These are phyloP conservation scores for fruit fly (Drosophila melanogaster) DNA, from an alignment of 1,140 invertebrate genomes.

Conservation along the genomic window Release_6_plus_ISO1_MT NT_033779.5:19142001-19142500, in stretches of 20 bases:
- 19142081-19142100: conserved; percentile 55
- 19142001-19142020: no score
- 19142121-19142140: conserved; percentile 50
- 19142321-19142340: conserved; percentile 18
- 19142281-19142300: conserved; percentile 16
- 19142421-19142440: conserved; percentile 24
- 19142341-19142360: conserved; percentile 40
- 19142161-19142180: conserved; percentile 41
- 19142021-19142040: no score
- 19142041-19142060: conserved; percentile 11
- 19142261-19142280: conserved; percentile 49
- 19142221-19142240: conserved; percentile 28
- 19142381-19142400: conserved; percentile 72
- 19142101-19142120: conserved; percentile 62
- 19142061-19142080: conserved; percentile 43
- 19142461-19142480: conserved; percentile 2
- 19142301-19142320: conserved; percentile 3
- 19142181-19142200: not conserved
- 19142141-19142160: conserved; percentile 55
- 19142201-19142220: conserved; percentile 1
- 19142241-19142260: conserved; percentile 19
- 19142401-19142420: conserved; percentile 74
- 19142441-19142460: conserved; percentile 2
- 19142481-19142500: conserved; percentile 9
- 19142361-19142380: conserved; percentile 34